A percentile compares a stretch with the other conserved stretches of the same genome.
Conservation (phyloP, 2,113 vertebrate species). For the Psittacus erithacus region DNA sequence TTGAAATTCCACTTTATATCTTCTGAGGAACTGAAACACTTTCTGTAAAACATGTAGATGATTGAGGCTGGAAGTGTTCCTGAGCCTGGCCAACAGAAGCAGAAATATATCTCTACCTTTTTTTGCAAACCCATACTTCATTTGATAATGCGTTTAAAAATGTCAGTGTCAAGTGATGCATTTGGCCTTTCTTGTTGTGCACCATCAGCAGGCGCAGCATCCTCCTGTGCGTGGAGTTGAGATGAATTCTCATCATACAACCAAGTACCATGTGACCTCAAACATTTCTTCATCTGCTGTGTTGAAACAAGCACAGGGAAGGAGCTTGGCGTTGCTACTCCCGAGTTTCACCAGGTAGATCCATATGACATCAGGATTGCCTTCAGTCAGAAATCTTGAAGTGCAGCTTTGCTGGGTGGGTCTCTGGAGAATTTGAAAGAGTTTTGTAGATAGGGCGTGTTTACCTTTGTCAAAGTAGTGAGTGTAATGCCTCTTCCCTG, state of each 20-base stretch:
- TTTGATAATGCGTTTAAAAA: background rate
- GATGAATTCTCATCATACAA: background rate
- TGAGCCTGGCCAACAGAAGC: background rate
- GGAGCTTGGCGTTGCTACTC: constrained; percentile 1
- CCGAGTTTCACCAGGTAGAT: constrained; percentile 32
- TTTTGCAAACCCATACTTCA: background rate
- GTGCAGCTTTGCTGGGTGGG: constrained; percentile 84
- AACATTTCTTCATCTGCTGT: constrained; percentile 30
- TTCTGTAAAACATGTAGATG: background rate
- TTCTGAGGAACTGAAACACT: background rate
- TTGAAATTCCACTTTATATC: background rate
- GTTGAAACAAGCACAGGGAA: constrained; percentile 51
- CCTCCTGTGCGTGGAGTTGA: background rate
- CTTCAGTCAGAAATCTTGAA: constrained; percentile 78
- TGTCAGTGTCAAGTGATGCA: background rate
- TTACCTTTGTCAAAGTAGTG: constrained; percentile 31
- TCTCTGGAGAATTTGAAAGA: constrained; percentile 77
- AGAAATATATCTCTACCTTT: background rate
- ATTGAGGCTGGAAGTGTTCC: background rate
- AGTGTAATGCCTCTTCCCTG: background rate
- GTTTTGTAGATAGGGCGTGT: constrained; percentile 64
- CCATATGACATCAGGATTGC: constrained; percentile 59
- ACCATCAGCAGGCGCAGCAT: background rate
- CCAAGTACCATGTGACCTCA: background rate
- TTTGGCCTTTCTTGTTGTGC: background rate